Evolutionary conservation across 1,140 invertebrate species (phyloP), one percentile per base, ranked within the genome.

Genomic region (Cyclina sinensis): DNA sequence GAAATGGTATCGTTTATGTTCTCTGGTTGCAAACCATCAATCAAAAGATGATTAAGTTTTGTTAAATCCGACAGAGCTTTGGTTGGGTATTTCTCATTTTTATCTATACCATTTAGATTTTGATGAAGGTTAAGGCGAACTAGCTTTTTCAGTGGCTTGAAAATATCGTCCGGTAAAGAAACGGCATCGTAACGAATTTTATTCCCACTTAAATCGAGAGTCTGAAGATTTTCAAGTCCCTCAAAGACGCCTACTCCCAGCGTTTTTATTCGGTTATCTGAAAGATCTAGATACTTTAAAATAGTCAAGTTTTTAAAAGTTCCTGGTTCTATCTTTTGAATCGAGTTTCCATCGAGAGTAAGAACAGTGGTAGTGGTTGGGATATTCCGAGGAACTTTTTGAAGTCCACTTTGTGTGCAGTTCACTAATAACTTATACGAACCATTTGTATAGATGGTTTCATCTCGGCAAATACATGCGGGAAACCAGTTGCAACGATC

Each of bases 151-250:
- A 82, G 43, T 0, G 35, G 57, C 12, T 65, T 30, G 27, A 82
- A 82, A 68, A 46, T 18, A 16, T 18, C 3, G n/a, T 48, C 37
- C 1, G 57, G 39, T 46, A 82, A 46, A 35, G 11, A 27, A 27
- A 0, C 18, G 4, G 18, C 12, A 1, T 24, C 62, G 27, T 82
- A 48, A 4, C 39, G 37, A 9, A 82, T 82, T 46, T 46, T 46
- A 21, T 65, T 82, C 2, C 24, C 12, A 46, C 39, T 46, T 46
- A 82, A 27, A 5, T 82, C 62, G 9, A 82, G 39, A 39, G 39
- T 68, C 12, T n/a, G 35, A 39, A 82, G 43, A 68, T 82, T 82
- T 62, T 82, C n/a, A 32, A 82, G 62, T 16, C 80, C 80, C 18
- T 65, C 35, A 82, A 82, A 82, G 4, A 32, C 18, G 9, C 35